Percentiles rank a stretch among this genome's conserved stretches.
These are phyloP conservation scores for Julus scandinavius DNA, from an alignment of 2,888 invertebrate species.

Conservation along the genomic window DNA sequence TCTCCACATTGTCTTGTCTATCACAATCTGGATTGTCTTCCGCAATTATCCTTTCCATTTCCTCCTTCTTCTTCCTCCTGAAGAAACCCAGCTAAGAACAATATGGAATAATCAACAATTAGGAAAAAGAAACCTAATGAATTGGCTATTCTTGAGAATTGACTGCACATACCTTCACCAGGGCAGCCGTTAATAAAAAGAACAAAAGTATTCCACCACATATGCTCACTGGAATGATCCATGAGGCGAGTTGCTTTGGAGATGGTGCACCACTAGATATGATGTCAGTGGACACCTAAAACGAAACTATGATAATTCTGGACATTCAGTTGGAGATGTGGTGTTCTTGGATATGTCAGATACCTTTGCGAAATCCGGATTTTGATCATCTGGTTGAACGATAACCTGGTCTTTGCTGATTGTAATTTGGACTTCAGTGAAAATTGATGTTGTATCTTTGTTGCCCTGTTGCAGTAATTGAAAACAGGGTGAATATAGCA, in stretches of 20 bases:
- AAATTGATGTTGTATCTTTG: not conserved
- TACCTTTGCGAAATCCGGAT: conserved; percentile 39
- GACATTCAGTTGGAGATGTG: not conserved
- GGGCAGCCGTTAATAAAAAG: not conserved
- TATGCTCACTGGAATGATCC: conserved; percentile 54
- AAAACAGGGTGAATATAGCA: not conserved
- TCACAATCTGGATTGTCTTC: not conserved
- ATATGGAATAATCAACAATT: no score
- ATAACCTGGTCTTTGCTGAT: not conserved
- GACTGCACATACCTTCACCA: conserved; percentile 53
- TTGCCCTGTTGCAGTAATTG: not conserved
- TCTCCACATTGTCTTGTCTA: not conserved
- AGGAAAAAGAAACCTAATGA: no score
- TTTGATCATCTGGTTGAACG: conserved; percentile 37
- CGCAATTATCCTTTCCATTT: conserved; percentile 57
- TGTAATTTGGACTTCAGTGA: conserved; percentile 17
- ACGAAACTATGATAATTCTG: not conserved
- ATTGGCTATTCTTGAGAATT: no score
- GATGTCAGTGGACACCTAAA: not conserved
- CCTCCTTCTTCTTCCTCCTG: conserved; percentile 58
- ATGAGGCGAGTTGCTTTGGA: conserved; percentile 37
- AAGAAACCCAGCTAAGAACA: conserved; percentile 59
- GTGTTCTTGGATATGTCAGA: not conserved
- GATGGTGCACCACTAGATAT: conserved; percentile 17
- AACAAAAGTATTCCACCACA: conserved; percentile 45